phyloP scores from a whole-genome alignment of 2,797 vertebrate genomes.

The Sorex maritimensis region DNA sequence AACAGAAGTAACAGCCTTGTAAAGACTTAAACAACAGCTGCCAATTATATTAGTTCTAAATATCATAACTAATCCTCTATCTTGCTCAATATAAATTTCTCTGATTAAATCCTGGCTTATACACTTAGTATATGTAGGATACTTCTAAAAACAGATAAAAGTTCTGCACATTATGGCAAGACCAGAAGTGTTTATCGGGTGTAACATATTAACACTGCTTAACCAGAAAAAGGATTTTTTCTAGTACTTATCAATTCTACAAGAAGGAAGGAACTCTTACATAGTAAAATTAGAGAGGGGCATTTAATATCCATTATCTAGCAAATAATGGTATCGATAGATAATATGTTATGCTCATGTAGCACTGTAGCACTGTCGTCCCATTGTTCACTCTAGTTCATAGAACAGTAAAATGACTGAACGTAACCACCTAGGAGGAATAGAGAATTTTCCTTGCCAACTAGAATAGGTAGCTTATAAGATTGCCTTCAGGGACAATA shows the following conservation, averaged over 20 bases:
- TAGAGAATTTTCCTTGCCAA: neutral
- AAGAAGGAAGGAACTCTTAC: neutral
- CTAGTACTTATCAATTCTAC: neutral
- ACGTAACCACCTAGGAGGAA: neutral
- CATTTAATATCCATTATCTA: neutral
- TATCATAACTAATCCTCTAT: constrained; percentile 3
- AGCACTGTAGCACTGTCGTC: too few species aligned
- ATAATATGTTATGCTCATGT: neutral
- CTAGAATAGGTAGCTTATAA: neutral
- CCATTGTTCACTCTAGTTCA: neutral
- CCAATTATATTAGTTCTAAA: neutral
- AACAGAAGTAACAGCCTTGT: neutral
- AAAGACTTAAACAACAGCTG: neutral
- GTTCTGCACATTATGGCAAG: neutral
- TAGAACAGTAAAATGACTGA: neutral
- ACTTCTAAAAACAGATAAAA: constrained; percentile 19
- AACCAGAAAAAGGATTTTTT: neutral
- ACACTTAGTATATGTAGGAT: constrained; percentile 24
- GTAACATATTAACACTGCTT: constrained; percentile 1
- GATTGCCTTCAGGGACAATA: neutral
- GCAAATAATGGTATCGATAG: neutral
- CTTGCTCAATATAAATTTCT: neutral
- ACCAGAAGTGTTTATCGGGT: neutral
- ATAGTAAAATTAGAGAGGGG: neutral
- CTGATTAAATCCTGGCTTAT: constrained; percentile 17